Conservation (phyloP, 2,888 invertebrate species). For the Brenthis daphne region DNA sequence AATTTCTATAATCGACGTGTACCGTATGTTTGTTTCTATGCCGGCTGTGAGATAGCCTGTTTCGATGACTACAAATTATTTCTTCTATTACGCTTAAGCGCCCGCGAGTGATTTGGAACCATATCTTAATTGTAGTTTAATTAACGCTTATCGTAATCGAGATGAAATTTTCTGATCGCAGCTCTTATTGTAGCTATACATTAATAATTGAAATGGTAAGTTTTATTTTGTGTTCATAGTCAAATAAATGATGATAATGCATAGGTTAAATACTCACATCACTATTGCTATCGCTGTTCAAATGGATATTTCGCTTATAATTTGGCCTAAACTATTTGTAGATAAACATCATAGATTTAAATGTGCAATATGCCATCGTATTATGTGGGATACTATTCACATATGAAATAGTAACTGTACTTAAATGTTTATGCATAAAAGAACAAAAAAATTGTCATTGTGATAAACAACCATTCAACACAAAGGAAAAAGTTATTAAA, state of each 20-base stretch:
- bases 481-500: conserved; percentile 2
- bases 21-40: conserved; percentile 10
- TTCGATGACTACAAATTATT: conserved; percentile 40
- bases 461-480: conserved; percentile 17
- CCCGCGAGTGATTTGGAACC: conserved; percentile 73
- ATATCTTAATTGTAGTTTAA: conserved; percentile 71
- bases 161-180: conserved; percentile 39
- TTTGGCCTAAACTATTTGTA: conserved; percentile 32
- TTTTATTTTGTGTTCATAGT: conserved; percentile 42
- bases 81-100: conserved; percentile 47
- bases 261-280: conserved; percentile 31
- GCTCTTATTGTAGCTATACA: conserved; percentile 44
- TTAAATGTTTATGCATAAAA: conserved; percentile 18
- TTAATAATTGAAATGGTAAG: conserved; percentile 34
- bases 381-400: conserved; percentile 7
- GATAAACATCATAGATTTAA: conserved; percentile 16
- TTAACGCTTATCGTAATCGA: conserved; percentile 50
- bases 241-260: conserved; percentile 21
- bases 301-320: conserved; percentile 26
- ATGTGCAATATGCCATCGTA: conserved; percentile 10
- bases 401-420: conserved; percentile 19
- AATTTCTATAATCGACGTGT: conserved; percentile 34
- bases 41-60: background rate
- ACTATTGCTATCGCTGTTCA: conserved; percentile 25
- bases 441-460: conserved; percentile 15